phyloP scores from a whole-genome alignment of 92 coral and sea anemone species.

The Phenganax subtilis region DNA sequence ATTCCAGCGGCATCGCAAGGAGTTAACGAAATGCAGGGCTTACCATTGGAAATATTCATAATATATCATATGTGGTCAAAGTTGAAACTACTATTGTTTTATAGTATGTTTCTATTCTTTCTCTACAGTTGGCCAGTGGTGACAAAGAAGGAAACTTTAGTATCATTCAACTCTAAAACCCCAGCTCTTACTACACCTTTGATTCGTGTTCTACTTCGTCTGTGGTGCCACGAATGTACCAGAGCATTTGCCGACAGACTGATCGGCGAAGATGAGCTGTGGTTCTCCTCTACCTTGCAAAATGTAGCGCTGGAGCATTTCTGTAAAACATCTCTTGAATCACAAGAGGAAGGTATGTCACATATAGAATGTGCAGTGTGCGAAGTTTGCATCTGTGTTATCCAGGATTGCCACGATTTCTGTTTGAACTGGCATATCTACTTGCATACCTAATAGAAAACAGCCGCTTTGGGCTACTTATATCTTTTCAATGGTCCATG shows the following conservation, averaged over 20 bases:
- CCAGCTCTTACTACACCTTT: conserved; percentile 89
- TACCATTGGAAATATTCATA: no score
- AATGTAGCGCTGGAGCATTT: conserved; percentile 72
- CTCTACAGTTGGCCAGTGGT: conserved; percentile 67
- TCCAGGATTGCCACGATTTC: no score
- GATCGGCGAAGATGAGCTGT: conserved; percentile 67
- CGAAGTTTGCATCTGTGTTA: no score
- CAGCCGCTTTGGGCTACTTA: no score
- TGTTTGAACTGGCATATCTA: no score
- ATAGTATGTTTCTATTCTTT: not conserved
- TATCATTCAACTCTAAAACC: conserved; percentile 48
- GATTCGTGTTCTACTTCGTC: conserved; percentile 82
- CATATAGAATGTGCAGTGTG: not conserved
- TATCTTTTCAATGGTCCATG: no score
- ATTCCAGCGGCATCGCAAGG: no score
- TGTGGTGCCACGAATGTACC: conserved; percentile 95
- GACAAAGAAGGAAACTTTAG: conserved; percentile 24
- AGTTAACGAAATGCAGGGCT: no score
- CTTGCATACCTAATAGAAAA: no score
- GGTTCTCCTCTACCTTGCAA: conserved; percentile 76
- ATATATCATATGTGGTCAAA: no score
- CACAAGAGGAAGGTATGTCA: conserved; percentile 4
- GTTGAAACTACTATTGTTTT: no score
- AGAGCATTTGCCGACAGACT: conserved; percentile 83
- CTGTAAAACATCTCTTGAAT: conserved; percentile 49